phyloP scores from a whole-genome alignment of 2,797 vertebrate species.

The Muraenolepis orangiensis region DNA sequence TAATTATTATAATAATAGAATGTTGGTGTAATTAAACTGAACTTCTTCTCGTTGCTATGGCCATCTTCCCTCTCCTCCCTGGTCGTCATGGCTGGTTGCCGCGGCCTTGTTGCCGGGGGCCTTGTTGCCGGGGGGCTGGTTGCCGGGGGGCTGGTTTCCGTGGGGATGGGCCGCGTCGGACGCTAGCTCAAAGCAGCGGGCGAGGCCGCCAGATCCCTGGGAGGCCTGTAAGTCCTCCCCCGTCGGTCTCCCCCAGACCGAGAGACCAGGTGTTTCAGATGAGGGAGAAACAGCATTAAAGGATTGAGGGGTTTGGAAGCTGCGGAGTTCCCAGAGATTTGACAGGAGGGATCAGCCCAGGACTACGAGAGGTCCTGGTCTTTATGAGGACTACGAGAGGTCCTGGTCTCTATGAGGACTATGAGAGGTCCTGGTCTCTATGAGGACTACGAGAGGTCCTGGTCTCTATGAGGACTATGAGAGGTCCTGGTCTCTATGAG shows the following conservation, averaged over 20 bases:
- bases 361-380: slow-evolving; percentile 61
- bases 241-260: slow-evolving; percentile 72
- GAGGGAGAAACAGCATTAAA: slow-evolving; percentile 84
- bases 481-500: too few relatives aligned
- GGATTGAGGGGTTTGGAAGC: slow-evolving; percentile 82
- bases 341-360: slow-evolving; percentile 60
- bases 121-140: slow-evolving; percentile 27
- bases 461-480: too few relatives aligned
- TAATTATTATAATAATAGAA: too few relatives aligned
- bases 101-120: not conserved
- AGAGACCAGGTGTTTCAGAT: slow-evolving; percentile 83
- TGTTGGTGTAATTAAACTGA: too few relatives aligned
- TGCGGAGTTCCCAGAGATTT: slow-evolving; percentile 75
- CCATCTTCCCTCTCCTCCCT: too few relatives aligned
- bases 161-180: slow-evolving; percentile 62
- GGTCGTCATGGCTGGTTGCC: slow-evolving; percentile 4
- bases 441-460: too few relatives aligned
- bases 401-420: too few relatives aligned
- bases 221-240: slow-evolving; percentile 81
- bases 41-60: too few relatives aligned
- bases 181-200: slow-evolving; percentile 74
- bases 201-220: slow-evolving; percentile 79
- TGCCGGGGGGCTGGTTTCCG: slow-evolving; percentile 27
- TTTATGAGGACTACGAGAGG: too few relatives aligned
- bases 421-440: too few relatives aligned